Evolutionary conservation across 1,140 invertebrate species (phyloP), one percentile per base, ranked within the genome.

Genomic region (Paraescarpia echinospica): DNA sequence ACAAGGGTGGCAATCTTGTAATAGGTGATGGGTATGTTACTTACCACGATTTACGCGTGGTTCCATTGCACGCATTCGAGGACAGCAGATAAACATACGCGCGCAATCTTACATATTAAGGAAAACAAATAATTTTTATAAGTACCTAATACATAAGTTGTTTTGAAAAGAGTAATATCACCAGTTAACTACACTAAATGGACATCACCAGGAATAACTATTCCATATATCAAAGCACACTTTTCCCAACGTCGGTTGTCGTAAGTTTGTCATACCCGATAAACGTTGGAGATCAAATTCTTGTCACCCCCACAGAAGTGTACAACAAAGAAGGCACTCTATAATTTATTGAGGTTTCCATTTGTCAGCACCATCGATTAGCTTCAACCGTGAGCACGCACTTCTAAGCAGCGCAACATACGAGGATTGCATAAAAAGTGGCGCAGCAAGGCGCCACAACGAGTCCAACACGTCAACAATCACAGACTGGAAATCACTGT

Each of bases 271-370:
- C 48, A 51, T 51, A 9, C 48, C 48, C 48, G 48, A 18, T 51
- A 51, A n/a, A n/a, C n/a, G n/a, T 51, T 51, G 8, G 48, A 51
- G 48, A 51, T 18, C 48, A 9, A 51, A 31, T 77, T 77, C 14
- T 77, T 77, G 22, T 27, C 18, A 77, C 22, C 14, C 8, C 59
- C 41, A 41, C 41, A 41, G 41, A 41, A 41, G 41, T 4, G 12
- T 6, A 77, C 59, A 31, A 77, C 59, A 77, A 18, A 77, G 12
- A 27, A 2, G 59, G 27, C 59, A 77, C 59, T 77, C 59, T 77
- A 77, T 77, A 77, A 77, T 77, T 77, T 77, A 77, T 77, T 77
- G 59, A 77, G 59, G 59, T 77, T 77, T 77, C 59, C 59, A 77
- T 77, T 77, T 77, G 59, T 77, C 22, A 77, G 59, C 59, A 77